Percentiles rank a stretch among this genome's conserved stretches.
Evolutionary conservation across 2,888 invertebrate genomes (phyloP).

Genomic region (Hirtodrosophila confusa): DNA sequence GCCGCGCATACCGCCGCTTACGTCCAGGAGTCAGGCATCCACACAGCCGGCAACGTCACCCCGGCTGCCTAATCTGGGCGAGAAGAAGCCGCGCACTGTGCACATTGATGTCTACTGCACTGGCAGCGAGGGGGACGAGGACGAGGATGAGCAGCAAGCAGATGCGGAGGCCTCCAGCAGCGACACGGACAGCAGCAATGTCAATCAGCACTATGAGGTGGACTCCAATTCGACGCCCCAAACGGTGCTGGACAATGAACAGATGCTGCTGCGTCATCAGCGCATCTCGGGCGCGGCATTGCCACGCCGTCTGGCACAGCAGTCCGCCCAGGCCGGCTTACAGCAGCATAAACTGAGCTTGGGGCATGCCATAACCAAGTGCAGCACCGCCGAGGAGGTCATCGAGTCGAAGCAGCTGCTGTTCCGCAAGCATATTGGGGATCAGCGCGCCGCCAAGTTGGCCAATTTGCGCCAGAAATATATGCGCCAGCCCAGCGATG

Average conservation of each 20-base stretch:
- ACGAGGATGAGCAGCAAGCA: slow-evolving; percentile 80
- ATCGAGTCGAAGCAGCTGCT: slow-evolving; percentile 84
- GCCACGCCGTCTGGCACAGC: slow-evolving; percentile 83
- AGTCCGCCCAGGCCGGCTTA: slow-evolving; percentile 17
- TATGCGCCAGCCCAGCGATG: slow-evolving; percentile 84
- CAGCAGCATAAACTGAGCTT: slow-evolving; percentile 63
- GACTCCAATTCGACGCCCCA: slow-evolving; percentile 86
- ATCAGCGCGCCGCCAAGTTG: slow-evolving; percentile 81
- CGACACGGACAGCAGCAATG: slow-evolving; percentile 57
- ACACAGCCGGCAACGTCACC: slow-evolving; percentile 10
- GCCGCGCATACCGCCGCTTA: slow-evolving; percentile 76
- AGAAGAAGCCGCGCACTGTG: slow-evolving; percentile 86
- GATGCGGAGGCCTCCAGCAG: slow-evolving; percentile 77
- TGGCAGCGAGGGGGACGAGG: slow-evolving; percentile 86
- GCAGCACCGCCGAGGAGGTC: slow-evolving; percentile 83
- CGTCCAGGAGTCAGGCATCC: slow-evolving; percentile 20
- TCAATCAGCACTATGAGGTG: slow-evolving; percentile 66
- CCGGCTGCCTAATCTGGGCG: slow-evolving; percentile 52
- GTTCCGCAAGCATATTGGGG: slow-evolving; percentile 84
- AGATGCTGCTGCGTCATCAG: slow-evolving; percentile 87
- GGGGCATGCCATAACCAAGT: slow-evolving; percentile 83
- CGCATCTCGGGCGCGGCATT: slow-evolving; percentile 84
- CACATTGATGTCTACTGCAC: slow-evolving; percentile 91
- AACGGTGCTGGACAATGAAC: slow-evolving; percentile 88
- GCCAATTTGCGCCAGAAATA: slow-evolving; percentile 82